These are phyloP conservation scores for Babyrousa celebensis DNA, from an alignment of 2,797 vertebrate species.

Conservation along the genomic window DNA sequence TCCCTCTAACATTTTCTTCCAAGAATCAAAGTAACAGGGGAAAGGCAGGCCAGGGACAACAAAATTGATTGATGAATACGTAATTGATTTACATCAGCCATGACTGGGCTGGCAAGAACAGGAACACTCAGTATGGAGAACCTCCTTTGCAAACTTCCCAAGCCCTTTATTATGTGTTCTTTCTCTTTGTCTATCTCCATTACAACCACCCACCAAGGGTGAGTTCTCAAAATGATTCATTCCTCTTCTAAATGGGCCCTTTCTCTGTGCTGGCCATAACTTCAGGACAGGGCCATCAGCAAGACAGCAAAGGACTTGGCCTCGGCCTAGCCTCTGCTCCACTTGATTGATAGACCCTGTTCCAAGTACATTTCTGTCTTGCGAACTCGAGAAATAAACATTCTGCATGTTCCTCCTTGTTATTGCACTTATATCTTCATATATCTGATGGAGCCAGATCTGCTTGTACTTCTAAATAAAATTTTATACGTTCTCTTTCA, in stretches of 20 bases:
- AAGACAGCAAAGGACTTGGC: background rate
- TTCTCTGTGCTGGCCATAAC: background rate
- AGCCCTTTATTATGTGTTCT: background rate
- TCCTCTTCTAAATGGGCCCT: background rate
- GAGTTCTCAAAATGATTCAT: background rate
- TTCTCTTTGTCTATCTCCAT: background rate
- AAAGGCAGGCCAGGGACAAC: background rate
- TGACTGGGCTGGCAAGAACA: background rate
- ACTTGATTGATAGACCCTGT: background rate
- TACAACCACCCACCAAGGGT: background rate
- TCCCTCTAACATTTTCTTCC: background rate
- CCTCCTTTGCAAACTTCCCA: background rate
- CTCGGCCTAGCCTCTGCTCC: background rate
- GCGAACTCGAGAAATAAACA: background rate
- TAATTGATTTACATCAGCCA: background rate
- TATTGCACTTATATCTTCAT: background rate
- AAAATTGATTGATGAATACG: background rate
- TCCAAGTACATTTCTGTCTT: background rate
- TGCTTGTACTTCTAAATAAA: background rate
- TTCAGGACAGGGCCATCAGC: no score
- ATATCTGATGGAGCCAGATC: background rate
- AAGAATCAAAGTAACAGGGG: background rate
- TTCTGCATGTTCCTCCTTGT: background rate
- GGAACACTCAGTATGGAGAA: fast-evolving
- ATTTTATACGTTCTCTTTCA: background rate